Conservation (phyloP, 1,140 invertebrate species). For the Condylostylus longicornis region DNA sequence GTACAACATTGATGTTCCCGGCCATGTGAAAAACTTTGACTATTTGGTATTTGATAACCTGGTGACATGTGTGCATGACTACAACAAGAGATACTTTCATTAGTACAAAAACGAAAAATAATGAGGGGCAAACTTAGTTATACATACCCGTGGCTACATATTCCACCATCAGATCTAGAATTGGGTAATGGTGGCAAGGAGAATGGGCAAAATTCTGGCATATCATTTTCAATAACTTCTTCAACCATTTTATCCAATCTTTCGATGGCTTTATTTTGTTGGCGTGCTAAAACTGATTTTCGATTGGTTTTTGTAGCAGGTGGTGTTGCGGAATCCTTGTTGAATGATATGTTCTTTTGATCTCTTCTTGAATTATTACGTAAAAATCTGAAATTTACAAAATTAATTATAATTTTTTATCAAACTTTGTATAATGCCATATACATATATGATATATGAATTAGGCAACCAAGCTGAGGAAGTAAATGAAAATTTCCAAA, state of each 20-base stretch:
- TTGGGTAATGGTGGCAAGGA: constrained; percentile 13
- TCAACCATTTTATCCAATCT: constrained; percentile 32
- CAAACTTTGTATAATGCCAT: too few species aligned
- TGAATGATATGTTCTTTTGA: too few species aligned
- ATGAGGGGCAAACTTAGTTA: not conserved
- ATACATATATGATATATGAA: too few species aligned
- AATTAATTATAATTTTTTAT: too few species aligned
- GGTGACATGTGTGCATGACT: constrained; percentile 18
- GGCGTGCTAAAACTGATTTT: constrained; percentile 27
- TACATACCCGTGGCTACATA: constrained; percentile 26
- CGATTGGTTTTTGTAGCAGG: constrained; percentile 26
- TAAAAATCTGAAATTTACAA: too few species aligned
- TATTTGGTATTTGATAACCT: constrained; percentile 17
- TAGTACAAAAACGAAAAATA: not conserved
- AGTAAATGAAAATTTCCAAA: too few species aligned
- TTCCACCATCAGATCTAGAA: constrained; percentile 27
- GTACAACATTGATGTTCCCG: constrained; percentile 28
- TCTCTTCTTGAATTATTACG: too few species aligned
- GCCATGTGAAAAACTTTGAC: constrained; percentile 27
- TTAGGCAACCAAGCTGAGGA: too few species aligned
- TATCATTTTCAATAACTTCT: constrained; percentile 26
- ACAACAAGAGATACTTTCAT: constrained; percentile 6
- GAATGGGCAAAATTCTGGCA: constrained; percentile 9
- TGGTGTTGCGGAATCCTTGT: constrained; percentile 18
- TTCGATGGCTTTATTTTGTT: constrained; percentile 29